phyloP scores from a whole-genome alignment of 2,888 invertebrate genomes.

The Stenoptilia bipunctidactyla region DNA sequence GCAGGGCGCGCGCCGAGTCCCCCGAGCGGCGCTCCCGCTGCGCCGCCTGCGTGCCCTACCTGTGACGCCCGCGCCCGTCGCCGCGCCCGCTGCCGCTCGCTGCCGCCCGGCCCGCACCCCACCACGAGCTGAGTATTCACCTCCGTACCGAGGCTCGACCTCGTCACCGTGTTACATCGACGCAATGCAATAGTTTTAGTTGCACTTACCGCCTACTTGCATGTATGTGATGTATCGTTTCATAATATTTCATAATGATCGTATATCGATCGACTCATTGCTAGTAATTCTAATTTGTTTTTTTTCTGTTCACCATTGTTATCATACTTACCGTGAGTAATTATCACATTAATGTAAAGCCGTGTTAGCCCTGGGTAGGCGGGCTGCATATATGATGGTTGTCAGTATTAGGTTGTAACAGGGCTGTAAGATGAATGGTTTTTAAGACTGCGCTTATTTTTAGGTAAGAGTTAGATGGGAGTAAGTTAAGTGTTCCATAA shows the following conservation, averaged over 20 bases:
- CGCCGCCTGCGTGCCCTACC: slow-evolving; percentile 60
- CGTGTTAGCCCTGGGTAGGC: slow-evolving; percentile 1
- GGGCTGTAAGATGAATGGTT: slow-evolving; percentile 41
- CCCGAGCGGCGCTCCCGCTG: slow-evolving; percentile 41
- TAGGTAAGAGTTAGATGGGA: slow-evolving; percentile 24
- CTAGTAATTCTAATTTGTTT: not conserved
- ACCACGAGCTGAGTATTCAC: too few species aligned
- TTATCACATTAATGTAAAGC: not conserved
- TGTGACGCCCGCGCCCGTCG: slow-evolving; percentile 32
- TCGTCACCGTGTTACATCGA: slow-evolving; percentile 18
- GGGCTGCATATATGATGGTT: slow-evolving; percentile 20
- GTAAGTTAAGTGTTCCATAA: slow-evolving; percentile 19
- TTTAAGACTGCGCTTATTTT: slow-evolving; percentile 62
- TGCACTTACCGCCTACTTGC: slow-evolving; percentile 5
- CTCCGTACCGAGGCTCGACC: not conserved
- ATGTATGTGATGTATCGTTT: slow-evolving; percentile 28
- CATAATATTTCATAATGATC: slow-evolving; percentile 17
- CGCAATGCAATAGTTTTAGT: slow-evolving; percentile 30
- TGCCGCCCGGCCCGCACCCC: slow-evolving; percentile 18
- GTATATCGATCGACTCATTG: too few species aligned
- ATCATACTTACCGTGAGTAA: too few species aligned
- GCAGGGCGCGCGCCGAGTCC: slow-evolving; percentile 54
- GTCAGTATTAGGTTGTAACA: slow-evolving; percentile 42
- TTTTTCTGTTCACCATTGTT: not conserved
- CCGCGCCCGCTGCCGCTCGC: slow-evolving; percentile 13